Percentiles rank a stretch among this genome's conserved stretches.
Evolutionary conservation across 2,797 vertebrate species (phyloP).

Genomic region (Mormyrops attenuatus): DNA sequence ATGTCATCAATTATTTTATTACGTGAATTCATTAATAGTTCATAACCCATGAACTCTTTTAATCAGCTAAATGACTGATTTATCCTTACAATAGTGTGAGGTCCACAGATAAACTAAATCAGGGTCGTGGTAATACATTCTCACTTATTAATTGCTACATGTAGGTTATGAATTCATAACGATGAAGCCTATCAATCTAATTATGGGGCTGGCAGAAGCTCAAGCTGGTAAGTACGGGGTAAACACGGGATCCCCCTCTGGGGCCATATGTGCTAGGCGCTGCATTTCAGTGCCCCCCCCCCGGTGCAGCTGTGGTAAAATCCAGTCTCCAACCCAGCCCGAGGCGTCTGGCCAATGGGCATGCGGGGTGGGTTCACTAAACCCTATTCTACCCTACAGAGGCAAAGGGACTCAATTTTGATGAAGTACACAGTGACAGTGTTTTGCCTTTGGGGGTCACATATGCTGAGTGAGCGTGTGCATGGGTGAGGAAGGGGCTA

Average conservation of each 20-base stretch:
- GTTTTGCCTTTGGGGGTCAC: neutral
- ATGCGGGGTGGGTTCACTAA: neutral
- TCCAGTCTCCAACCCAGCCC: neutral
- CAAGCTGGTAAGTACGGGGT: neutral
- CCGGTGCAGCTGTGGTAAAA: neutral
- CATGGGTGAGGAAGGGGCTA: neutral
- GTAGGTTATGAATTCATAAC: neutral
- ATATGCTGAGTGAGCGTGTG: neutral
- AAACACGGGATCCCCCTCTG: neutral
- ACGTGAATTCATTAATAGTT: neutral
- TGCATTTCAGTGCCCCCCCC: neutral
- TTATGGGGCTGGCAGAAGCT: neutral
- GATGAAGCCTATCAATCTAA: neutral
- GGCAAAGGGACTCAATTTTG: neutral
- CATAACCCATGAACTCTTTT: neutral
- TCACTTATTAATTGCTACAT: neutral
- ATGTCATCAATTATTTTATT: neutral
- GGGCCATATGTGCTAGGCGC: neutral
- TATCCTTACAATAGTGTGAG: neutral
- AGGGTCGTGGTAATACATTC: neutral
- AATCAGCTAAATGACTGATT: conserved; percentile 5
- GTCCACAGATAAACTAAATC: neutral
- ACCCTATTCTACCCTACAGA: neutral
- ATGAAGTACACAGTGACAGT: neutral
- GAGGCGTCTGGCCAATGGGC: neutral